These are phyloP conservation scores for Leptinotarsa tumamoca DNA, from an alignment of 2,888 invertebrate species.

Conservation along the genomic window DNA sequence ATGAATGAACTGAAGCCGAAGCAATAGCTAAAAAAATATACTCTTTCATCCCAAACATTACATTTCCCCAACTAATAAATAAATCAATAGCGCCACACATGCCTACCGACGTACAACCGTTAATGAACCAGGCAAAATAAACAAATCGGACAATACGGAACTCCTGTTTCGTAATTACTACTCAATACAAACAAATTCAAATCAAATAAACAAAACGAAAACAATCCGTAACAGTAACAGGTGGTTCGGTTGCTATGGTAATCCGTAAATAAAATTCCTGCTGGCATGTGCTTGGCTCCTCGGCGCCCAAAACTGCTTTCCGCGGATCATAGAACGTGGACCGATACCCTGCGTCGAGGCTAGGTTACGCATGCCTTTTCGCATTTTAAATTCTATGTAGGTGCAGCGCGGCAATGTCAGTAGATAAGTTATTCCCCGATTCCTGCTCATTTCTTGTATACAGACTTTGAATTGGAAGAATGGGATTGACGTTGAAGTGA, in stretches of 20 bases:
- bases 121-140: slow-evolving; percentile 5
- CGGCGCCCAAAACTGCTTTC: slow-evolving; percentile 44
- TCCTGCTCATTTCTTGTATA: background rate
- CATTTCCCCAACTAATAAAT: background rate
- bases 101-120: slow-evolving; percentile 1
- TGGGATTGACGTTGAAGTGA: no score
- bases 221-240: slow-evolving; percentile 34
- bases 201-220: slow-evolving; percentile 26
- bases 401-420: slow-evolving; percentile 9
- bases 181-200: slow-evolving; percentile 27
- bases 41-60: background rate
- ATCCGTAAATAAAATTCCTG: slow-evolving; percentile 38
- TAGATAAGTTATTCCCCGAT: background rate
- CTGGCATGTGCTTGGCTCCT: slow-evolving; percentile 30
- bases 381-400: slow-evolving; percentile 21
- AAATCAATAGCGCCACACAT: slow-evolving; percentile 2
- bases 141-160: slow-evolving; percentile 19
- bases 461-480: background rate
- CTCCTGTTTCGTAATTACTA: slow-evolving; percentile 5
- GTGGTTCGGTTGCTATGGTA: slow-evolving; percentile 45
- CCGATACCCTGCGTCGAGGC: slow-evolving; percentile 37
- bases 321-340: slow-evolving; percentile 34
- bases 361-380: slow-evolving; percentile 36
- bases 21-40: background rate
- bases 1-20: background rate